Conservation (phyloP, 2,888 invertebrate species). For the Erebia ligea region DNA sequence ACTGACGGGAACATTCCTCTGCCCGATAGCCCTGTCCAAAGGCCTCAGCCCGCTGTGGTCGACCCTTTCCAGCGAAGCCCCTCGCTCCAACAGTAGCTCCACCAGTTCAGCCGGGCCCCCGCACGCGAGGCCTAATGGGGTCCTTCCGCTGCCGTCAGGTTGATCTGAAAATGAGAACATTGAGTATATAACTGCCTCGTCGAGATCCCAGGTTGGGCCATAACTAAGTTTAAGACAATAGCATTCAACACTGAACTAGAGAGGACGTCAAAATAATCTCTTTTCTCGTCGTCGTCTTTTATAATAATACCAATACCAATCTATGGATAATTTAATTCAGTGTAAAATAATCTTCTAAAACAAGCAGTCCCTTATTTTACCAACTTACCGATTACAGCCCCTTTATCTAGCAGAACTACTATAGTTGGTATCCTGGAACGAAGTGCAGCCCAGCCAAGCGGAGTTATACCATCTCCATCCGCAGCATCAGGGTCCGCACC, state of each 20-base stretch:
- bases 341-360: no score
- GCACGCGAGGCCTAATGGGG: constrained; percentile 94
- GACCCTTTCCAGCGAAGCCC: constrained; percentile 95
- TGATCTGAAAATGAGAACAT: constrained; percentile 71
- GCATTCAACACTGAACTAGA: no score
- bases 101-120: constrained; percentile 88
- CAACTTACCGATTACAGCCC: constrained; percentile 86
- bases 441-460: constrained; percentile 96
- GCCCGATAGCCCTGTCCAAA: constrained; percentile 95
- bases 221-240: no score
- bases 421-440: constrained; percentile 88
- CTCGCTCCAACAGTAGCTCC: constrained; percentile 93
- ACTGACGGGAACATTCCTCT: constrained; percentile 89
- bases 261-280: no score
- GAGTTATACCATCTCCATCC: constrained; percentile 94
- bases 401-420: constrained; percentile 88
- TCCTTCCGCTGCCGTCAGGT: constrained; percentile 93
- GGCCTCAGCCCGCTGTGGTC: constrained; percentile 97
- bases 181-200: background rate
- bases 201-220: no score
- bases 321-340: no score
- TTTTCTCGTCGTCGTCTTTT: no score
- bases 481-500: constrained; percentile 89
- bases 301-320: no score
- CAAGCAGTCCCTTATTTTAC: no score